phyloP scores from a whole-genome alignment of 1,140 invertebrate species.

The Sweltsa coloradensis region DNA sequence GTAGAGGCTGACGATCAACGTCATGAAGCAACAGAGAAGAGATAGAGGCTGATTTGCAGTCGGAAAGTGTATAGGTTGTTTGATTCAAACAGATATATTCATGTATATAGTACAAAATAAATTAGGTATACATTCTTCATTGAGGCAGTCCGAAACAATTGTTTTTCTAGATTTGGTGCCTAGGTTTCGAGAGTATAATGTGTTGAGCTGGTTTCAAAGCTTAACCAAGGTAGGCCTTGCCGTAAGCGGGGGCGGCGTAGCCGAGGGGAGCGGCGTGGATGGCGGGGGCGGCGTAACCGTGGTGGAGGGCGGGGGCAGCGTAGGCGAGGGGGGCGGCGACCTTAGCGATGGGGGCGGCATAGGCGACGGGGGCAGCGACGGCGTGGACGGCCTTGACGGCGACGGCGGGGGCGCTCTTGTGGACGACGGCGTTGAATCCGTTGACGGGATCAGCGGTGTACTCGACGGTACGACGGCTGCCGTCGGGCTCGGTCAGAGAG shows the following conservation, averaged over 20 bases:
- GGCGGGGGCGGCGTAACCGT: neutral
- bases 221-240: slow-evolving; percentile 3
- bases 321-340: slow-evolving; percentile 5
- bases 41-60: too few relatives aligned
- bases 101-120: too few relatives aligned
- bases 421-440: slow-evolving; percentile 33
- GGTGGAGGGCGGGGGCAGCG: neutral
- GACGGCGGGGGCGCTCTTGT: slow-evolving; percentile 10
- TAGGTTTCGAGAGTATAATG: too few relatives aligned
- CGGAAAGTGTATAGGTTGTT: too few relatives aligned
- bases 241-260: too few relatives aligned
- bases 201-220: too few relatives aligned
- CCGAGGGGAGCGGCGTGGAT: slow-evolving; percentile 1
- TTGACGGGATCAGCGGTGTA: slow-evolving; percentile 34
- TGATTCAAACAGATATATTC: too few relatives aligned
- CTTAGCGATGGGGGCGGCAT: slow-evolving; percentile 4
- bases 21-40: too few relatives aligned
- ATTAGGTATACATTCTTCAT: too few relatives aligned
- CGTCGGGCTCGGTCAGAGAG: slow-evolving; percentile 32
- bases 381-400: neutral
- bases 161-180: too few relatives aligned
- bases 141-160: too few relatives aligned
- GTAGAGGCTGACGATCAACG: too few relatives aligned
- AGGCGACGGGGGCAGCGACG: neutral
- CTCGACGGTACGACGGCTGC: slow-evolving; percentile 31